phyloP scores from a whole-genome alignment of 2,113 vertebrate genomes.

The Prietella phreatophila region DNA sequence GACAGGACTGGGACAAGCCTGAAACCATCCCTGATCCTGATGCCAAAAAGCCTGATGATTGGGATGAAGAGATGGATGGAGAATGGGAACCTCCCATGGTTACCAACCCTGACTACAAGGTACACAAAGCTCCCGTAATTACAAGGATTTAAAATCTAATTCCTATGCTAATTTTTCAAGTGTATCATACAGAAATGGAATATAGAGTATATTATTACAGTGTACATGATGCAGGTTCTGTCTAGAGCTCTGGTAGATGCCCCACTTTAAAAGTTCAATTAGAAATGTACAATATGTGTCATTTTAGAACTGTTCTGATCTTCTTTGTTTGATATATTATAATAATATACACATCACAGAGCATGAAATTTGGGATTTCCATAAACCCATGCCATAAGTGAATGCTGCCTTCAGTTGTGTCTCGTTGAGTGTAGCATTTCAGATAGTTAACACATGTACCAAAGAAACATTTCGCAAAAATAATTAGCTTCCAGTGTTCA shows the following conservation, averaged over 20 bases:
- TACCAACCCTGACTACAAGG: constrained; percentile 80
- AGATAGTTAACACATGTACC: background rate
- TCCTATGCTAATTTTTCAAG: background rate
- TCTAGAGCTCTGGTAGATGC: background rate
- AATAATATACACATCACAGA: too few relatives aligned
- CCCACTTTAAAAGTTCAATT: background rate
- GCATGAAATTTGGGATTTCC: background rate
- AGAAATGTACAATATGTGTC: background rate
- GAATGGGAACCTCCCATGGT: constrained; percentile 82
- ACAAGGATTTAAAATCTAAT: background rate
- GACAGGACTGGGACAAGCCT: constrained; percentile 80
- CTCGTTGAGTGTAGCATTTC: background rate
- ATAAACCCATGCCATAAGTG: background rate
- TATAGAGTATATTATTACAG: background rate
- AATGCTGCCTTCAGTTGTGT: background rate
- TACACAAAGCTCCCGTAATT: constrained; percentile 42
- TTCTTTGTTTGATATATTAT: background rate
- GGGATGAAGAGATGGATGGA: constrained; percentile 83
- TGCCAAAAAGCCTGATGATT: constrained; percentile 80
- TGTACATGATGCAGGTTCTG: background rate
- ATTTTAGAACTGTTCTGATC: background rate
- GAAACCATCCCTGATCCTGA: constrained; percentile 82
- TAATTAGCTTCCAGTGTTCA: background rate
- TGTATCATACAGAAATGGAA: background rate
- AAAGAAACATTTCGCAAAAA: background rate